Evolutionary conservation across 2,113 vertebrate species (phyloP).

Genomic region (Numenius arquata): DNA sequence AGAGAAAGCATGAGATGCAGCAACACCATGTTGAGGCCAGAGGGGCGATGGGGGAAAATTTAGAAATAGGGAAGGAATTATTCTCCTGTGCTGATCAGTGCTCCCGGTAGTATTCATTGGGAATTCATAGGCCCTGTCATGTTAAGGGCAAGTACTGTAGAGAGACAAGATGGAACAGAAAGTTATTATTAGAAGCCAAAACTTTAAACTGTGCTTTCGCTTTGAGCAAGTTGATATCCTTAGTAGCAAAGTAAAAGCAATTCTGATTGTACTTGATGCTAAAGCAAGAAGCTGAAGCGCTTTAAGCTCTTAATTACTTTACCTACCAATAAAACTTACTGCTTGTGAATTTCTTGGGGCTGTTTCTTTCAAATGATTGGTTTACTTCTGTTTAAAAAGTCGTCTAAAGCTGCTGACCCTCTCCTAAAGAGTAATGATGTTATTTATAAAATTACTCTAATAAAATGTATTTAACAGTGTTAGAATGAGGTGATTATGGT

Average conservation of each 20-base stretch:
- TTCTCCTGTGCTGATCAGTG: background rate
- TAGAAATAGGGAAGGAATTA: background rate
- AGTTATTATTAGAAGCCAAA: background rate
- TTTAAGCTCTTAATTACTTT: slow-evolving; percentile 23
- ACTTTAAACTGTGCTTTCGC: background rate
- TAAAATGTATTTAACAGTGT: background rate
- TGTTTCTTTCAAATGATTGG: slow-evolving; percentile 18
- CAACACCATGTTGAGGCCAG: background rate
- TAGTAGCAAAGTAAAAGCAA: background rate
- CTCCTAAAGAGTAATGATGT: background rate
- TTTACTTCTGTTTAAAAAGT: slow-evolving; percentile 41
- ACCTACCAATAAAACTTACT: slow-evolving; percentile 16
- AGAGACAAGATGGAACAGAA: background rate
- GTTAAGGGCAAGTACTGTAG: background rate
- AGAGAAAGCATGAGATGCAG: background rate
- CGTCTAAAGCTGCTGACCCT: background rate
- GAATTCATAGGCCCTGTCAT: background rate
- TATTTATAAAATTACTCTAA: background rate
- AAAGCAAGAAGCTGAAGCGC: background rate
- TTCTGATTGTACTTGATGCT: background rate
- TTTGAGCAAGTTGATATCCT: background rate
- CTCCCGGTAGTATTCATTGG: background rate
- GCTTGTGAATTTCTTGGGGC: slow-evolving; percentile 12
- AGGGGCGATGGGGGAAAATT: fast-evolving
- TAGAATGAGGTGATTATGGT: background rate